These are phyloP conservation scores for Centropristis striata DNA, from an alignment of 2,113 vertebrate genomes.

Conservation along the genomic window DNA sequence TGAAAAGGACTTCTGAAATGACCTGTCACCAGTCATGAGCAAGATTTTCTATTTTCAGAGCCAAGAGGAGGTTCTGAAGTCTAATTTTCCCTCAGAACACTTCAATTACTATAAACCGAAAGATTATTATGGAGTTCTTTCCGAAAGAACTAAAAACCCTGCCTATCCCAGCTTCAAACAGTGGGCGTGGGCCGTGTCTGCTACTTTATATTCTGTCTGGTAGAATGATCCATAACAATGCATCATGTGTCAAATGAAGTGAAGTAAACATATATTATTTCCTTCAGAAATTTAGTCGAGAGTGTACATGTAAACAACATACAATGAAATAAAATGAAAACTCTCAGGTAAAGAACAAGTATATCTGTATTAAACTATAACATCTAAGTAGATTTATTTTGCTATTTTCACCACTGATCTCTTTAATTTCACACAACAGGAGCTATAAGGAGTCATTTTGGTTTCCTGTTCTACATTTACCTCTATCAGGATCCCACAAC, in stretches of 20 bases:
- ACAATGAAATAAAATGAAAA: not conserved
- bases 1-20: too few relatives aligned
- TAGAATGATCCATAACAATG: not conserved
- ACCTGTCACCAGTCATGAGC: too few relatives aligned
- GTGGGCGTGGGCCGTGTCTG: too few relatives aligned
- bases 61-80: too few relatives aligned
- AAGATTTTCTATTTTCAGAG: too few relatives aligned
- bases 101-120: too few relatives aligned
- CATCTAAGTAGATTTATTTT: not conserved
- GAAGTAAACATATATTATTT: not conserved
- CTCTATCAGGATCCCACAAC: conserved; percentile 21
- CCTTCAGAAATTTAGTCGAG: not conserved
- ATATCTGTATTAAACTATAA: not conserved
- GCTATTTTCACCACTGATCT: not conserved
- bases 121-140: too few relatives aligned
- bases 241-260: not conserved
- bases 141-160: too few relatives aligned
- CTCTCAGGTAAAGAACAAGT: not conserved
- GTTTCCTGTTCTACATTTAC: conserved; percentile 15
- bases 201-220: not conserved
- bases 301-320: too few relatives aligned
- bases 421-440: not conserved
- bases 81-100: too few relatives aligned
- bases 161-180: too few relatives aligned
- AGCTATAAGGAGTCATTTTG: not conserved